These are phyloP conservation scores for Bubo bubo DNA, from an alignment of 2,113 vertebrate species.

Conservation along the genomic window DNA sequence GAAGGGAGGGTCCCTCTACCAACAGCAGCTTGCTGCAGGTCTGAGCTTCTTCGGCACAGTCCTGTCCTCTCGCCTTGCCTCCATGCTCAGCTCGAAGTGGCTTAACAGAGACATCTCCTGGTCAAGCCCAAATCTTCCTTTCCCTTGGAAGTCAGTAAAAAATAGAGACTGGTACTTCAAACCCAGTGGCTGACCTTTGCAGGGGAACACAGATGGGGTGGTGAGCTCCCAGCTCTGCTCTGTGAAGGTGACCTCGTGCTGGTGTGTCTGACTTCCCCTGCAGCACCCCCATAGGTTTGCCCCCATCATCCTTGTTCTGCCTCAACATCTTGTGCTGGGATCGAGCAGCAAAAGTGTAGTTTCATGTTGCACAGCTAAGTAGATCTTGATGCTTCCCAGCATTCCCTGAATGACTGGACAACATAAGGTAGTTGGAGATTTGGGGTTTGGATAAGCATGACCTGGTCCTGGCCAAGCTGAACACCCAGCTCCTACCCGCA, in stretches of 20 bases:
- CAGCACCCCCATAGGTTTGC: neutral
- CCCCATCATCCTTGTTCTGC: neutral
- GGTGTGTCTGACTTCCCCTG: neutral
- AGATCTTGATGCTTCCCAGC: neutral
- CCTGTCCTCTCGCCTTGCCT: neutral
- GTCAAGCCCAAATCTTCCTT: neutral
- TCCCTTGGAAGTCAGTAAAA: neutral
- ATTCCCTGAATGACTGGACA: neutral
- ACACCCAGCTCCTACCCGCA: neutral
- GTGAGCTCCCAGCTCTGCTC: neutral
- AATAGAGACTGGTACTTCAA: neutral
- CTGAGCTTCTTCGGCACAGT: neutral
- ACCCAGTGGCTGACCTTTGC: neutral
- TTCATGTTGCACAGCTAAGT: neutral
- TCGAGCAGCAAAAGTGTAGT: neutral
- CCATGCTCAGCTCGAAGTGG: neutral
- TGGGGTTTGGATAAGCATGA: neutral
- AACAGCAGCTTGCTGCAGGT: neutral
- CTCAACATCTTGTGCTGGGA: neutral
- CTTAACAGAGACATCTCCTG: slow-evolving; percentile 65
- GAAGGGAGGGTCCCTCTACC: neutral
- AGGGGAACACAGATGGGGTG: neutral
- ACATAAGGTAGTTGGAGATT: neutral
- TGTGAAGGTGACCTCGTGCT: accelerated
- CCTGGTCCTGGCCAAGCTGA: neutral